phyloP scores from a whole-genome alignment of 2,113 vertebrate genomes.

The Periophthalmodon schlosseri region DNA sequence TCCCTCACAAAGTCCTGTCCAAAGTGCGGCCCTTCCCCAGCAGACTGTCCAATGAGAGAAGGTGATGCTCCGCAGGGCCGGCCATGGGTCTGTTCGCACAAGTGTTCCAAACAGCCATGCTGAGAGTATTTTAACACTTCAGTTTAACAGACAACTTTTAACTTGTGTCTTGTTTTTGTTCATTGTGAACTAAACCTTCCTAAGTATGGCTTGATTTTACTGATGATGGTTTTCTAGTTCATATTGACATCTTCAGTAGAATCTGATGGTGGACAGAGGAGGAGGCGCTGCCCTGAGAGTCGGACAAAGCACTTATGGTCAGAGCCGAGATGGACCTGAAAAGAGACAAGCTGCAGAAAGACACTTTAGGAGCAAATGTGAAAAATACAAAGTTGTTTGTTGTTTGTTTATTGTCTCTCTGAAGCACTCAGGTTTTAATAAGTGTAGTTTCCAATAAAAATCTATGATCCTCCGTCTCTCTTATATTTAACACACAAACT shows the following conservation, averaged over 20 bases:
- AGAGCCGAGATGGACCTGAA: background rate
- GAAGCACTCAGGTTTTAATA: conserved; percentile 15
- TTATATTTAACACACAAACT: background rate
- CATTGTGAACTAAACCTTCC: conserved; percentile 2
- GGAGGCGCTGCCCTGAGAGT: background rate
- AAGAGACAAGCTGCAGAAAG: background rate
- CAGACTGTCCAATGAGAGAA: conserved; percentile 61
- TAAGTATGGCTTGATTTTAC: background rate
- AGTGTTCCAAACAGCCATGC: conserved; percentile 16
- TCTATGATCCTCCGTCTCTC: background rate
- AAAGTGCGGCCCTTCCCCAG: conserved; percentile 48
- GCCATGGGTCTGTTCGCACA: conserved; percentile 17
- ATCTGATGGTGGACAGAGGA: background rate
- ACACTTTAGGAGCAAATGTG: background rate
- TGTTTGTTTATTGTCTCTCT: conserved; percentile 10
- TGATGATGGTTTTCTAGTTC: conserved; percentile 13
- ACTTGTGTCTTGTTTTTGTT: conserved; percentile 9
- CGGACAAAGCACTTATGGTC: background rate
- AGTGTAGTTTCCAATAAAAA: conserved; percentile 15
- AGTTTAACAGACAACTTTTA: conserved; percentile 12
- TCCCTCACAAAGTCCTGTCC: conserved; percentile 55
- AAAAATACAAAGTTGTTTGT: conserved; percentile 10
- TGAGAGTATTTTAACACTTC: background rate
- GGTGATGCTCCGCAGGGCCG: conserved; percentile 63
- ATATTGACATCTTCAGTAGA: conserved; percentile 2